Conservation (phyloP, 2,113 vertebrate genomes). For the Prolemur simus region DNA sequence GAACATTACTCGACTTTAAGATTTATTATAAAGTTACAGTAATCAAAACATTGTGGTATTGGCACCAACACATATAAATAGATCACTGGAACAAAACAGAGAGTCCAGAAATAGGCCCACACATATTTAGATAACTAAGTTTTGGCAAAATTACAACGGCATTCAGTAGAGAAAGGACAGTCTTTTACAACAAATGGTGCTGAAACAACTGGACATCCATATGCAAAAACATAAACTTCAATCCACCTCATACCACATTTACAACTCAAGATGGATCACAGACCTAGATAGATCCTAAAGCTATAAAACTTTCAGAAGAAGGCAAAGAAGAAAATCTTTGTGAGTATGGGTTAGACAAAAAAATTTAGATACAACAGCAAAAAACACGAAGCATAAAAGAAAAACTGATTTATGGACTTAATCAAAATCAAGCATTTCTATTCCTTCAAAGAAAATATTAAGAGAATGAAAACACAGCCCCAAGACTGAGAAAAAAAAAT, state of each 20-base stretch:
- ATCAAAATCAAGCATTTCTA: not conserved
- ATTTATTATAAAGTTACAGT: slow-evolving; percentile 34
- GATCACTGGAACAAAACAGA: slow-evolving; percentile 1
- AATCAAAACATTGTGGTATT: not conserved
- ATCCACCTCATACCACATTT: not conserved
- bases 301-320: not conserved
- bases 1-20: not conserved
- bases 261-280: not conserved
- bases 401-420: not conserved
- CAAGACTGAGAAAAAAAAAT: not conserved
- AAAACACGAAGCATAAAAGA: not conserved
- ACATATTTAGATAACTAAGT: not conserved
- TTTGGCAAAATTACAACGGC: slow-evolving; percentile 13
- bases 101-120: slow-evolving; percentile 30
- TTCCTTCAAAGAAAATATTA: not conserved
- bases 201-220: not conserved
- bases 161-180: not conserved
- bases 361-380: not conserved
- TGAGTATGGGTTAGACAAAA: not conserved
- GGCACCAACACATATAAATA: slow-evolving; percentile 22
- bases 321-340: not conserved
- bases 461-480: not conserved
- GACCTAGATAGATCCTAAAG: not conserved
- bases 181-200: not conserved
- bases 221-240: not conserved